Percentiles rank a stretch among this genome's conserved stretches.
Evolutionary conservation across 2,888 invertebrate species (phyloP).

Genomic region (Rapana venosa): DNA sequence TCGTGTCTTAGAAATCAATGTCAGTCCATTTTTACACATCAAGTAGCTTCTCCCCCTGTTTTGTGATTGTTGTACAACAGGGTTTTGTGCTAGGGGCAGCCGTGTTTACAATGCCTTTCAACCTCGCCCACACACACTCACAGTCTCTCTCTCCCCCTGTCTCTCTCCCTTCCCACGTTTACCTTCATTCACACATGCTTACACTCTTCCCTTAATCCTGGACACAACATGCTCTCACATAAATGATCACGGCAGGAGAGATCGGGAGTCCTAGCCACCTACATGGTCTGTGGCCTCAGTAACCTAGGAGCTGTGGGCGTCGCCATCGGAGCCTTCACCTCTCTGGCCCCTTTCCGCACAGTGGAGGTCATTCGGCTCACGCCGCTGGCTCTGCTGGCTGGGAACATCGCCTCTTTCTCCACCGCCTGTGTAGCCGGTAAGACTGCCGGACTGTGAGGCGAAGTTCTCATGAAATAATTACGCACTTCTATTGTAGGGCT

Average conservation of each 20-base stretch:
- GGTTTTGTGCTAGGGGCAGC: too few species aligned
- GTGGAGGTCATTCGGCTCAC: conserved; percentile 45
- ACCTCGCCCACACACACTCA: too few species aligned
- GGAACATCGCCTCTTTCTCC: conserved; percentile 55
- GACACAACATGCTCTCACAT: too few species aligned
- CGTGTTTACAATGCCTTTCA: too few species aligned
- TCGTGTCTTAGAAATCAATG: too few species aligned
- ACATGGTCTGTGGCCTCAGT: conserved; percentile 55
- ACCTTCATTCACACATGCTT: background rate
- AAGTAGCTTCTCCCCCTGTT: too few species aligned
- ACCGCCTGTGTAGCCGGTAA: conserved; percentile 59
- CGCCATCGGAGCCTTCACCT: conserved; percentile 44
- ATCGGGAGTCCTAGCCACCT: conserved; percentile 50
- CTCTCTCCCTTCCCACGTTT: background rate
- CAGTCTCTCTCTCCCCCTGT: background rate
- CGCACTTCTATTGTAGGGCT: too few species aligned
- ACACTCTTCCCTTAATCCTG: too few species aligned
- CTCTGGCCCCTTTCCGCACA: conserved; percentile 48
- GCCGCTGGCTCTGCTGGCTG: conserved; percentile 45
- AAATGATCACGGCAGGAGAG: conserved; percentile 47
- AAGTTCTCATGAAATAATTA: too few species aligned
- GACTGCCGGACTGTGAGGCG: too few species aligned
- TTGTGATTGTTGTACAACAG: too few species aligned
- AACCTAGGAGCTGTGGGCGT: conserved; percentile 48
- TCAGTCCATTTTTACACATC: too few species aligned